Percentiles rank a stretch among this genome's conserved stretches.
Evolutionary conservation across 2,888 invertebrate genomes (phyloP).

Genomic region (Pegoplata infirma): DNA sequence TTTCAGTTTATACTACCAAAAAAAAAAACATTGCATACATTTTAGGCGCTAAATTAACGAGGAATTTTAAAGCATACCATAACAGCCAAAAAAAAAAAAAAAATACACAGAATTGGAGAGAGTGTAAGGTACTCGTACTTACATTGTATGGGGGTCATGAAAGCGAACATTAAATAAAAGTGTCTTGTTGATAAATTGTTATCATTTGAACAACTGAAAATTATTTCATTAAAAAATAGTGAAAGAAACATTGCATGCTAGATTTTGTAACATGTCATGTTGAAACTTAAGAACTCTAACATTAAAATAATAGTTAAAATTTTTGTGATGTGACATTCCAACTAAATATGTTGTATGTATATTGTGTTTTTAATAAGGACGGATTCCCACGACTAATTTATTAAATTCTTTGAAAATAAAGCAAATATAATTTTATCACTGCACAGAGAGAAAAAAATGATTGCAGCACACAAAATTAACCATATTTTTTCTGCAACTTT

Average conservation of each 20-base stretch:
- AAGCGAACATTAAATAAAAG: conserved; percentile 65
- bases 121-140: too few species aligned
- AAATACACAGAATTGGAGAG: too few species aligned
- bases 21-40: conserved; percentile 29
- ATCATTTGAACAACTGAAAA: conserved; percentile 74
- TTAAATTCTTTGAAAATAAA: too few species aligned
- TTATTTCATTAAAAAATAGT: conserved; percentile 72
- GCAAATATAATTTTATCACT: too few species aligned
- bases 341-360: background rate
- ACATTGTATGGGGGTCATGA: conserved; percentile 37
- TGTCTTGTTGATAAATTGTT: conserved; percentile 76
- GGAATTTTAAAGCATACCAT: conserved; percentile 51
- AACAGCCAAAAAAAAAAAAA: too few species aligned
- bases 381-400: too few species aligned
- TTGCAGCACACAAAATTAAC: too few species aligned
- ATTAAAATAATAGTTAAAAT: conserved; percentile 6
- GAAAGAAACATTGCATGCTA: conserved; percentile 30
- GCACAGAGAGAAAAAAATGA: too few species aligned
- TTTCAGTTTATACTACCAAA: too few species aligned
- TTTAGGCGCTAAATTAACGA: conserved; percentile 59
- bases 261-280: conserved; percentile 53
- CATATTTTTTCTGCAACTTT: too few species aligned
- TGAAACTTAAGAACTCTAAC: conserved; percentile 9
- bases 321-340: conserved; percentile 2
- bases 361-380: too few species aligned